phyloP scores from a whole-genome alignment of 2,113 vertebrate genomes.

The Dascyllus trimaculatus region DNA sequence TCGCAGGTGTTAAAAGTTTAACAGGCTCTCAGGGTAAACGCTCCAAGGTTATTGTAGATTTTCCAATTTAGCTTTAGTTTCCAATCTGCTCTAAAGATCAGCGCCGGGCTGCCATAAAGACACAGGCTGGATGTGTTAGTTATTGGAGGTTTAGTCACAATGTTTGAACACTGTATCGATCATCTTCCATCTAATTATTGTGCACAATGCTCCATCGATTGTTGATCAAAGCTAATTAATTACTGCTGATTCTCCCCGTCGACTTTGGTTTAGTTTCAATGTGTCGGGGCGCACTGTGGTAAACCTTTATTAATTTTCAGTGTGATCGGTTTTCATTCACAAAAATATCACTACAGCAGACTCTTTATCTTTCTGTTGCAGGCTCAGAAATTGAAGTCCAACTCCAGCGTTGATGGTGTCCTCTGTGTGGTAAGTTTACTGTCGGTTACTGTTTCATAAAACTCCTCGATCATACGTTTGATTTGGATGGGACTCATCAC shows the following conservation, averaged over 20 bases:
- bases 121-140: background rate
- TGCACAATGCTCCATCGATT: constrained; percentile 35
- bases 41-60: constrained; percentile 38
- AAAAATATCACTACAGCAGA: background rate
- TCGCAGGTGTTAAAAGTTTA: constrained; percentile 44
- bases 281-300: no score
- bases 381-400: constrained; percentile 84
- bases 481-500: no score
- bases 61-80: constrained; percentile 1
- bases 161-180: background rate
- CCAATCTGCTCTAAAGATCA: constrained; percentile 28
- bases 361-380: constrained; percentile 40
- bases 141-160: constrained; percentile 19
- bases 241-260: background rate
- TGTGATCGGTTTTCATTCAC: no score
- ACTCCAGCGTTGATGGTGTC: constrained; percentile 74
- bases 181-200: constrained; percentile 27
- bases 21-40: constrained; percentile 25
- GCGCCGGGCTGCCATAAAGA: background rate
- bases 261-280: background rate
- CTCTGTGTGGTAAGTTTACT: constrained; percentile 80
- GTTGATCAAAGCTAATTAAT: constrained; percentile 31
- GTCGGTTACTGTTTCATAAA: fast-evolving
- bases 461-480: no score
- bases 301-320: background rate